Base-by-base conservation (phyloP, 2,797 vertebrate species). In the Alauda arvensis region DNA sequence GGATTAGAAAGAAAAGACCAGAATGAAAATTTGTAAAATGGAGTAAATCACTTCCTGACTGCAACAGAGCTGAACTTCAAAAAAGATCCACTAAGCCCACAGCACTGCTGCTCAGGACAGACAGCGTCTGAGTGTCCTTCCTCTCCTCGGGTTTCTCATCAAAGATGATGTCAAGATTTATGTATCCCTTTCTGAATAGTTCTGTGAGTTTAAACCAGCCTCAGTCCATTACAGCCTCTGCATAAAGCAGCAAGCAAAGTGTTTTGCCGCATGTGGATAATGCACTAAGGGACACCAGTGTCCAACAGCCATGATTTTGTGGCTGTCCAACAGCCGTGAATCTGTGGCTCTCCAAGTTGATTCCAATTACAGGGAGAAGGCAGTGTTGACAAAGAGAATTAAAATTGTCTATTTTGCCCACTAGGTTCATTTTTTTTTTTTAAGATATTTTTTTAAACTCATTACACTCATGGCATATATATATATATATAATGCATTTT, bases 1-100 rank as follows among this genome's bases (percentile, higher is more conserved):
- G 84, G 88, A 91, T 93, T 94, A 94, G 82, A 83, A 89, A 77
- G 81, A 89, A 92, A 94, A 92, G 59, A 86, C 33, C 56, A 91
- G 79, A 87, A 87, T 1, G 3, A 91, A 87, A 81, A 89, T 81
- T 59, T 83, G 60, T 91, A 93, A 93, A 93, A 89, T 31, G 57
- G 53, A 90, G 74, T 82, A 94, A 91, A 83, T 93, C 83, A 52
- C 83, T 93, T 94, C 91, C 88, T 92, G 70, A 59, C 68, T 85
- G 63, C 87, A 85, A 51, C 46, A 83, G 60, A 34, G 70, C 40
- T 70, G 61, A 74, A 89, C 89, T 89, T 94, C 83, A 91, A 70
- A 85, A 88, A 78, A 76, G 82, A 74, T 85, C 85, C n/a, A 52
- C 42, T 88, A 76, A 85, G 57, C 51, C 46, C 53, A 60, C 31